Conservation (phyloP, 2,113 vertebrate genomes). For the Axis porcinus region DNA sequence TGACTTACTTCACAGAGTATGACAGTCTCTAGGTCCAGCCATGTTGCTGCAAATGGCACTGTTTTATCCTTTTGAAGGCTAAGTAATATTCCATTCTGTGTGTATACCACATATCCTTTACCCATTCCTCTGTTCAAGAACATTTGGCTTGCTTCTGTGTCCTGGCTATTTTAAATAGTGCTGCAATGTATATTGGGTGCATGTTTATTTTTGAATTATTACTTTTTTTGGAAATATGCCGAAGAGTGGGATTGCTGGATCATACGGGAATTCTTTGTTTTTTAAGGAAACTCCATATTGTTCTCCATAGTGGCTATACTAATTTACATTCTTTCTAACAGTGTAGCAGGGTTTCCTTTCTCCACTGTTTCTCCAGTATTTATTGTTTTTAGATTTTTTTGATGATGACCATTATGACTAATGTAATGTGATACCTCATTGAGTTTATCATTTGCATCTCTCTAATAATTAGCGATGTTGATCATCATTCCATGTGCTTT, state of each 20-base stretch:
- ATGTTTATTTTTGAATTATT: neutral
- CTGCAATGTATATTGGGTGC: neutral
- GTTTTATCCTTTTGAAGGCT: neutral
- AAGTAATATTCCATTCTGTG: neutral
- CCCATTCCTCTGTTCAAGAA: neutral
- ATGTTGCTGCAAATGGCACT: neutral
- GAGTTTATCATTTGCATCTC: neutral
- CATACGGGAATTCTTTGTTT: neutral
- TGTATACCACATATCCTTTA: neutral
- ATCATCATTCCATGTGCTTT: neutral
- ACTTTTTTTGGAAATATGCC: neutral
- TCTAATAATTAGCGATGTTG: neutral
- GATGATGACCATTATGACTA: neutral
- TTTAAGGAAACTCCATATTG: neutral
- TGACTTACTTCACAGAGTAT: neutral
- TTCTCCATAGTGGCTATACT: neutral
- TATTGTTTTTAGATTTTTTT: neutral
- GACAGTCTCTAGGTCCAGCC: neutral
- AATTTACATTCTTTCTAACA: neutral
- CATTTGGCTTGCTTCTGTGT: neutral
- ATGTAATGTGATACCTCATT: fast-evolving
- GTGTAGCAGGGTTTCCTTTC: neutral
- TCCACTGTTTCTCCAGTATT: neutral
- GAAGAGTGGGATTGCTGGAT: neutral
- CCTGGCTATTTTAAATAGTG: neutral